Conservation (phyloP, 2,797 vertebrate genomes). For the Spinus olivaceus region DNA sequence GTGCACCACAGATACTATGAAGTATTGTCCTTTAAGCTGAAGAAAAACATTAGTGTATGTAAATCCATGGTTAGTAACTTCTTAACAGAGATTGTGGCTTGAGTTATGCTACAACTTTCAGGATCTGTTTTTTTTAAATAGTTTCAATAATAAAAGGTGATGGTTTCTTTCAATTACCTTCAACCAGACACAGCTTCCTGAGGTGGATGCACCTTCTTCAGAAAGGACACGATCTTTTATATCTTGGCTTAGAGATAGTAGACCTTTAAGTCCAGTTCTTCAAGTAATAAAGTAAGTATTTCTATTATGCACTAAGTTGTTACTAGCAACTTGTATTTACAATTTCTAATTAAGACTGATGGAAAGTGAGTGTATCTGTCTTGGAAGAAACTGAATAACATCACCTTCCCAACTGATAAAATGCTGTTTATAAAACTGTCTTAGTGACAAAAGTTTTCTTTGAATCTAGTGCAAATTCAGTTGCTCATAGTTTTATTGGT, state of each 20-base stretch:
- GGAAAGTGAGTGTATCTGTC: neutral
- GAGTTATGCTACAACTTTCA: rapidly evolving
- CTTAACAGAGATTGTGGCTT: neutral
- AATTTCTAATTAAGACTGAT: neutral
- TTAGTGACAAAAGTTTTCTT: neutral
- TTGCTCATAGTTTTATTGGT: neutral
- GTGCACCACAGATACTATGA: neutral
- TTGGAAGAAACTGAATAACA: neutral
- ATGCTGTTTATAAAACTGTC: neutral
- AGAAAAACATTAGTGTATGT: neutral
- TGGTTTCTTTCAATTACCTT: conserved; percentile 10
- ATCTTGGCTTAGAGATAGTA: conserved; percentile 90
- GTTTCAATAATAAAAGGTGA: neutral
- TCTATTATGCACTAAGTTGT: neutral
- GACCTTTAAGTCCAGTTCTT: conserved; percentile 84
- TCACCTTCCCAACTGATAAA: neutral
- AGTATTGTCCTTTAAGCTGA: neutral
- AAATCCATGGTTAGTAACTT: neutral
- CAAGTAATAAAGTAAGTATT: conserved; percentile 89
- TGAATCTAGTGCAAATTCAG: neutral
- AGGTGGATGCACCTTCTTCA: conserved; percentile 85
- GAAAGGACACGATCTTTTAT: conserved; percentile 87
- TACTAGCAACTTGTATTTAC: neutral
- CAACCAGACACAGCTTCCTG: conserved; percentile 87
- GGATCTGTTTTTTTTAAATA: neutral